phyloP scores from a whole-genome alignment of 2,888 invertebrate species.

The Melinopterus prodromus region DNA sequence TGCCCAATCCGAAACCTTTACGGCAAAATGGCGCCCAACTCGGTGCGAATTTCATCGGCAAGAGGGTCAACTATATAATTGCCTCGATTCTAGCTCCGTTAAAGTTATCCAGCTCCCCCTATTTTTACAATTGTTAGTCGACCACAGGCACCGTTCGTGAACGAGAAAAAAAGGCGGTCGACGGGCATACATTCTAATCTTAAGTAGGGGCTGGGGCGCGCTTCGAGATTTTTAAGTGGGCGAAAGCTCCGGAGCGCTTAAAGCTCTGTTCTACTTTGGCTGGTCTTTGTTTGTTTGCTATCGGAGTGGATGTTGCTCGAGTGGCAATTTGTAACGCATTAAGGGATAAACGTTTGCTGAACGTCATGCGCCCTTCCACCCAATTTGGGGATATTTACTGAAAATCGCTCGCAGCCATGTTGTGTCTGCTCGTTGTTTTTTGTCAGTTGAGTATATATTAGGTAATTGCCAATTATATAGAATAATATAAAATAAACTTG shows the following conservation, averaged over 20 bases:
- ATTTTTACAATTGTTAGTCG: conserved; percentile 13
- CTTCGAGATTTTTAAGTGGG: conserved; percentile 21
- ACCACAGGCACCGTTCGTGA: neutral
- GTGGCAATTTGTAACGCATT: conserved; percentile 17
- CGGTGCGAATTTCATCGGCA: neutral
- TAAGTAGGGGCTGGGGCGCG: conserved; percentile 13
- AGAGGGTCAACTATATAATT: conserved; percentile 6
- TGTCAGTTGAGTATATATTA: no score
- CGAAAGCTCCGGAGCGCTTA: conserved; percentile 18
- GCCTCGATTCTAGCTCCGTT: neutral
- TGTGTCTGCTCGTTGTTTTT: no score
- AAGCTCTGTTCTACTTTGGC: conserved; percentile 18
- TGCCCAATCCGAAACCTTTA: neutral
- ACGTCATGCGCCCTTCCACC: neutral
- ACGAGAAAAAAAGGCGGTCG: conserved; percentile 8
- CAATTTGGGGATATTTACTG: neutral
- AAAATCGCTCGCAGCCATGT: no score
- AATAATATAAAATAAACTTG: no score
- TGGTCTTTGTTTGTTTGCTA: conserved; percentile 23
- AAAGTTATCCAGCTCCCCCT: neutral
- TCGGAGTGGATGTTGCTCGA: conserved; percentile 7
- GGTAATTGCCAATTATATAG: no score
- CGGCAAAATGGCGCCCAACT: neutral
- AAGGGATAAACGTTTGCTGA: conserved; percentile 4
- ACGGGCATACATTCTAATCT: conserved; percentile 24